Percentiles rank a stretch among this genome's conserved stretches.
These are phyloP conservation scores for Tridacna gigas DNA, from an alignment of 2,888 invertebrate species.

Conservation along the genomic window DNA sequence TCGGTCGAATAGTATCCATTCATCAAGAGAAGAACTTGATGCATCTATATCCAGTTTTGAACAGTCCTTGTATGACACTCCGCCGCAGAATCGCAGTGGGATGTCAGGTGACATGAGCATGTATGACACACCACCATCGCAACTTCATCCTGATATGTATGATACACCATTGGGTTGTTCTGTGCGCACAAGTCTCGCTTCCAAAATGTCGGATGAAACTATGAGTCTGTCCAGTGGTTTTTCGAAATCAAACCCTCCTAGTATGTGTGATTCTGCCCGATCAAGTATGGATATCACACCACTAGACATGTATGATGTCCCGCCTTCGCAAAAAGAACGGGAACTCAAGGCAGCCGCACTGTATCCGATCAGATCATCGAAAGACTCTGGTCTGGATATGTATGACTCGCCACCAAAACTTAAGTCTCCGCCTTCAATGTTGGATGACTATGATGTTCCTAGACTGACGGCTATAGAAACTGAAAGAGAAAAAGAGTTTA, in stretches of 20 bases:
- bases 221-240: constrained; percentile 80
- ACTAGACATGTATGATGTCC: constrained; percentile 81
- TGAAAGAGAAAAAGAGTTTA: constrained; percentile 48
- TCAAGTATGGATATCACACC: constrained; percentile 85
- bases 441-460: constrained; percentile 81
- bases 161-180: constrained; percentile 76
- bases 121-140: constrained; percentile 77
- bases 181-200: constrained; percentile 83
- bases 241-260: constrained; percentile 87
- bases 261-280: constrained; percentile 87
- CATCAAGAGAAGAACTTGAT: constrained; percentile 62
- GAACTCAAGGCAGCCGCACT: constrained; percentile 48
- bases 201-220: constrained; percentile 83
- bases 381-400: constrained; percentile 84
- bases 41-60: constrained; percentile 58
- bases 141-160: constrained; percentile 63
- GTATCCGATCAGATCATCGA: constrained; percentile 75
- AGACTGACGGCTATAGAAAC: constrained; percentile 46
- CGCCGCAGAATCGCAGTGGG: constrained; percentile 66
- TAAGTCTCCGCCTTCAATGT: constrained; percentile 69
- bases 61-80: constrained; percentile 73
- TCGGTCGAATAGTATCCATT: constrained; percentile 48
- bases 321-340: constrained; percentile 69
- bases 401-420: constrained; percentile 88
- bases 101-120: constrained; percentile 55